phyloP scores from a whole-genome alignment of 2,113 vertebrate genomes.

The Cynocephalus volans region DNA sequence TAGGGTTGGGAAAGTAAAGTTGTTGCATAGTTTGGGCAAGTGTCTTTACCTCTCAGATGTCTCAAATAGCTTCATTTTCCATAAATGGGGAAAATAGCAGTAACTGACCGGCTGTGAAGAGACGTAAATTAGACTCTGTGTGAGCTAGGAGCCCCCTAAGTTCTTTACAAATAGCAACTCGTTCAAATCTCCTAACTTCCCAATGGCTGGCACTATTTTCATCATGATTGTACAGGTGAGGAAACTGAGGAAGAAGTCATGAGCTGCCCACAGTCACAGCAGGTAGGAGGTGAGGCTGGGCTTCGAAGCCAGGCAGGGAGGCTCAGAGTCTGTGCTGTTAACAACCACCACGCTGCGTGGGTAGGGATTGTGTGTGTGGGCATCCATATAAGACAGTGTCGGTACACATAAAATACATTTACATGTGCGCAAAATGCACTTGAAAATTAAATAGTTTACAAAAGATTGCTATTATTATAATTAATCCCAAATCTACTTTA shows the following conservation, averaged over 20 bases:
- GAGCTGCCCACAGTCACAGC: neutral
- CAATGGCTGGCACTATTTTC: rapidly evolving
- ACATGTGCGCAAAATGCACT: neutral
- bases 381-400: no score
- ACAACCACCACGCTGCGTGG: no score
- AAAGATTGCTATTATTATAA: neutral
- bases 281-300: no score
- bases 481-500: neutral
- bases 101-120: rapidly evolving
- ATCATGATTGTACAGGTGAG: neutral
- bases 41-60: neutral
- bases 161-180: rapidly evolving
- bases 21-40: rapidly evolving
- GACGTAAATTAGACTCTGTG: rapidly evolving
- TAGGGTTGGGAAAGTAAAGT: no score
- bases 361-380: neutral
- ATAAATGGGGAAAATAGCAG: neutral
- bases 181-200: no score
- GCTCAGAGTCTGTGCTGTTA: neutral
- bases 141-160: rapidly evolving
- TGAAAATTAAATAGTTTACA: neutral
- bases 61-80: no score
- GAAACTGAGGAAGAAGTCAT: neutral
- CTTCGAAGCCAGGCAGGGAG: rapidly evolving
- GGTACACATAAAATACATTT: neutral